Evolutionary conservation across 1,140 invertebrate species (phyloP).

Genomic region (Ostrea denselamellosa): DNA sequence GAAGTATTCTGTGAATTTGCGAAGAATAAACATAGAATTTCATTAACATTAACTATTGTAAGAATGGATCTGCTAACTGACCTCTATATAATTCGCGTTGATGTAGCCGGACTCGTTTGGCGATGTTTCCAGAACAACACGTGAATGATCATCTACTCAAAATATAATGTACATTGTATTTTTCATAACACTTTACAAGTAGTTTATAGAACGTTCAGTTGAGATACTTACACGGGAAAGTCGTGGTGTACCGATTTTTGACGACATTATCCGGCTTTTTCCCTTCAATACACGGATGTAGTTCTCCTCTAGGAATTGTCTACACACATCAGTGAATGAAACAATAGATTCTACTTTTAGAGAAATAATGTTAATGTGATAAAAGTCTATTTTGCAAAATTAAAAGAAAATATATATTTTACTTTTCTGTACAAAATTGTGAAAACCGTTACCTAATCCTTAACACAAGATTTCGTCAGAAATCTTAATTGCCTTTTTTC

Average conservation of each 20-base stretch:
- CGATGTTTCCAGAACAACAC: background rate
- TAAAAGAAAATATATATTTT: too few relatives aligned
- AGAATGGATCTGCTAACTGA: background rate
- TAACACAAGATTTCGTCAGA: too few relatives aligned
- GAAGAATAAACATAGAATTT: too few relatives aligned
- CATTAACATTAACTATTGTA: background rate
- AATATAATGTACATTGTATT: background rate
- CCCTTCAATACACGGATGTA: background rate
- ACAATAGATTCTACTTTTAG: background rate
- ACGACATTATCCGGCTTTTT: background rate
- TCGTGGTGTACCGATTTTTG: background rate
- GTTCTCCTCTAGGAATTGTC: slow-evolving; percentile 4
- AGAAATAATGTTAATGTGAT: background rate
- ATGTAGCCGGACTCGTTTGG: background rate
- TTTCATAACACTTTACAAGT: background rate
- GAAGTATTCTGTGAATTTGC: too few relatives aligned
- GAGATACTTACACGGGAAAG: background rate
- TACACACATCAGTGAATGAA: background rate
- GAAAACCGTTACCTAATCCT: too few relatives aligned
- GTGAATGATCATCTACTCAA: slow-evolving; percentile 12
- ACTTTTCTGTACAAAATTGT: too few relatives aligned
- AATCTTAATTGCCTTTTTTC: too few relatives aligned
- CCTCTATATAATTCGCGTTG: slow-evolving; percentile 1
- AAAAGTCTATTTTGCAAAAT: too few relatives aligned
- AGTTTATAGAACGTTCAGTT: background rate